phyloP scores from a whole-genome alignment of 1,140 invertebrate genomes.

The Aphis craccivora region DNA sequence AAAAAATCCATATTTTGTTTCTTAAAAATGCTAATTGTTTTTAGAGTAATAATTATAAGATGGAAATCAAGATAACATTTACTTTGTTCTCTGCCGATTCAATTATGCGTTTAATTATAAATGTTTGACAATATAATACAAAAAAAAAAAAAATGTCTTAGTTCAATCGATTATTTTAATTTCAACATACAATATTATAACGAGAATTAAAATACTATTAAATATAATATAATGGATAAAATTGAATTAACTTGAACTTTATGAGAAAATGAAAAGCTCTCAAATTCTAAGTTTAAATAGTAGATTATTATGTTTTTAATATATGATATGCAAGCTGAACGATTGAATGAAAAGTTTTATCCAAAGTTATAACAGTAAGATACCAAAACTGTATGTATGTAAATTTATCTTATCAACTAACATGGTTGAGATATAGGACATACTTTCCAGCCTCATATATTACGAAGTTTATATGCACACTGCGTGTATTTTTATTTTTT shows the following conservation, averaged over 20 bases:
- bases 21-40: background rate
- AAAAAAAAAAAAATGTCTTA: background rate
- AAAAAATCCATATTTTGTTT: background rate
- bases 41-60: background rate
- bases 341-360: constrained; percentile 27
- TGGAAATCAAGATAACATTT: background rate
- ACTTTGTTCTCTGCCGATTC: background rate
- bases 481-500: background rate
- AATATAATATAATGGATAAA: background rate
- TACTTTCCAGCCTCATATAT: background rate
- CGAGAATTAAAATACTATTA: background rate
- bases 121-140: background rate
- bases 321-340: background rate
- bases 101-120: background rate
- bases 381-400: constrained; percentile 7
- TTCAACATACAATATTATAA: background rate
- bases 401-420: constrained; percentile 45
- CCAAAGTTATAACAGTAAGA: constrained; percentile 19
- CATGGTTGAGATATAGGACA: background rate
- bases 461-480: background rate
- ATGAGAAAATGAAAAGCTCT: background rate
- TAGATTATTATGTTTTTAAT: constrained; percentile 25
- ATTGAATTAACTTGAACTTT: background rate
- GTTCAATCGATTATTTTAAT: background rate
- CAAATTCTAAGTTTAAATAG: background rate